These are phyloP conservation scores for Phymanthus crucifer DNA, from an alignment of 92 coral and sea anemone species.

Conservation along the genomic window DNA sequence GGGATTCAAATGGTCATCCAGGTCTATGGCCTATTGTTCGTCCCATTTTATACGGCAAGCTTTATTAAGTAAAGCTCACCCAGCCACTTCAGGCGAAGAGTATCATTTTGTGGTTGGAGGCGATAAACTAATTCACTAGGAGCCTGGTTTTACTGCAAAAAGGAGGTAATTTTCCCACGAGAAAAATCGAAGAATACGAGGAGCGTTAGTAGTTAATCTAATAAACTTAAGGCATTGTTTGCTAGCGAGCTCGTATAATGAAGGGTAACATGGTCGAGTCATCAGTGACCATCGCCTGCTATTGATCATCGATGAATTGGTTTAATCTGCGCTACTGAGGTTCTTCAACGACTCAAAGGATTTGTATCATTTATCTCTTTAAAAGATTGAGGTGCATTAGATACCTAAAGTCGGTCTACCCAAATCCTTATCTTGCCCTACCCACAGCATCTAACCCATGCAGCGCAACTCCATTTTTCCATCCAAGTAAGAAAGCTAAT, in stretches of 20 bases:
- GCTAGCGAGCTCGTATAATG: constrained; percentile 3
- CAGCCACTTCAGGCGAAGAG: constrained; percentile 15
- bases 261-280: background rate
- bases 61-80: background rate
- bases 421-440: background rate
- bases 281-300: background rate
- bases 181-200: constrained; percentile 9
- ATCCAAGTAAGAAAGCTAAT: too few relatives aligned
- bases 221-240: constrained; percentile 33
- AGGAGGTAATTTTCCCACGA: constrained; percentile 38
- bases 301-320: constrained; percentile 11
- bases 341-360: background rate
- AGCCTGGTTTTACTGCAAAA: background rate
- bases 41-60: constrained; percentile 20
- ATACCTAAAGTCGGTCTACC: background rate
- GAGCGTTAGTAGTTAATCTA: constrained; percentile 35
- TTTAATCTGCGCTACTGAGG: background rate
- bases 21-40: background rate
- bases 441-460: background rate
- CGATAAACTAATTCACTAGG: constrained; percentile 5
- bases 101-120: constrained; percentile 9
- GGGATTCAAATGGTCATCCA: background rate
- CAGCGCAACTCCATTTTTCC: background rate
- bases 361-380: constrained; percentile 5
- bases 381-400: background rate